Evolutionary conservation across 2,113 vertebrate genomes (phyloP).

Genomic region (Stigmatopora nigra): DNA sequence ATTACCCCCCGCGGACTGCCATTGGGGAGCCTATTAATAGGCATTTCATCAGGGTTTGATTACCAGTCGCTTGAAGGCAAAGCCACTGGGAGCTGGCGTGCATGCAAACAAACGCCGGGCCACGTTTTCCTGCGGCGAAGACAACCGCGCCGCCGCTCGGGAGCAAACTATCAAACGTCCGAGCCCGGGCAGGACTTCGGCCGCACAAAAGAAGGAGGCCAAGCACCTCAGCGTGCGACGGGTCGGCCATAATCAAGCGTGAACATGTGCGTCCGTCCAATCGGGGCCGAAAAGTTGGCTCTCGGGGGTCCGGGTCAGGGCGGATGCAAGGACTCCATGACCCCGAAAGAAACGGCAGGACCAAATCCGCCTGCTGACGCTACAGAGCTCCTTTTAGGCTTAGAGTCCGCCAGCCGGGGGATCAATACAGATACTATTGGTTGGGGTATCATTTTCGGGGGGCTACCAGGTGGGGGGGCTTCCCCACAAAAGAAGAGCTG

Average conservation of each 20-base stretch:
- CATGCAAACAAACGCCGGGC: neutral
- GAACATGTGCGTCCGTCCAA: conserved; percentile 82
- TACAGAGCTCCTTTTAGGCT: conserved; percentile 79
- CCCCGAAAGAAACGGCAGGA: conserved; percentile 82
- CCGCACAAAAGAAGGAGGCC: conserved; percentile 73
- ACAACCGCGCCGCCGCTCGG: conserved; percentile 11
- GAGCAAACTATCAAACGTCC: conserved; percentile 3
- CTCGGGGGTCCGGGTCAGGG: conserved; percentile 72
- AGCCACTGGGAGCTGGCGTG: conserved; percentile 21
- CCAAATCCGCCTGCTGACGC: conserved; percentile 74
- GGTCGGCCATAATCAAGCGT: conserved; percentile 78
- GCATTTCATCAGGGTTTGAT: conserved; percentile 71
- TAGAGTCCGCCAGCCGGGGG: conserved; percentile 87
- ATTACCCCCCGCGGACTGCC: conserved; percentile 59
- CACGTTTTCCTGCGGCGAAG: neutral
- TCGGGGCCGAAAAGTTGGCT: conserved; percentile 57
- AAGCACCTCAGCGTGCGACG: conserved; percentile 72
- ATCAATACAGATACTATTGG: conserved; percentile 85
- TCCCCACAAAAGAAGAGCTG: conserved; percentile 66
- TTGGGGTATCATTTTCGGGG: conserved; percentile 78
- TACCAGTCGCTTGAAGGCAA: conserved; percentile 25
- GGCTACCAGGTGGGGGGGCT: conserved; percentile 74
- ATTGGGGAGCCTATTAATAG: conserved; percentile 64
- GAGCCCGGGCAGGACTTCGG: conserved; percentile 47
- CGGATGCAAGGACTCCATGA: conserved; percentile 84